A percentile compares a stretch with the other conserved stretches of the same genome.
Evolutionary conservation across 2,888 invertebrate species (phyloP).

Genomic region (Noctuana brunneofusca): DNA sequence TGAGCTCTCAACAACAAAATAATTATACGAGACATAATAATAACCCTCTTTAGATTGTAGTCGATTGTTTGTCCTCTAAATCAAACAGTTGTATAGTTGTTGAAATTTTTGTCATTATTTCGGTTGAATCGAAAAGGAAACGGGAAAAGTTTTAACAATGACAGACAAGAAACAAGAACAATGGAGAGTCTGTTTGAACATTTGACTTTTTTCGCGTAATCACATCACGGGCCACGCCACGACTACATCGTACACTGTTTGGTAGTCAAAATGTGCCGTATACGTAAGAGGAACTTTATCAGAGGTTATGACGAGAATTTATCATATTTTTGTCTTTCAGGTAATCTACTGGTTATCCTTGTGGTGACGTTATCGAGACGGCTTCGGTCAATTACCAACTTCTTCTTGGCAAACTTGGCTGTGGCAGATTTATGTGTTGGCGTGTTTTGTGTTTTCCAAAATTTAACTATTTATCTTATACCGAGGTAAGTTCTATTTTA

Average conservation of each 20-base stretch:
- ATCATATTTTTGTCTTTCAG: slow-evolving; percentile 80
- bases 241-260: too few species aligned
- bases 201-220: background rate
- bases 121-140: background rate
- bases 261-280: background rate
- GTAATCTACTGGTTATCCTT: slow-evolving; percentile 92
- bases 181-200: background rate
- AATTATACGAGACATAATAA: too few species aligned
- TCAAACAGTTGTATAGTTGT: too few species aligned
- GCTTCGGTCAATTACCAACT: slow-evolving; percentile 94
- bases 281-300: background rate
- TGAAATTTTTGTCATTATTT: background rate
- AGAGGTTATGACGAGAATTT: background rate
- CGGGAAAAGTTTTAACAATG: background rate
- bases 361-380: slow-evolving; percentile 92
- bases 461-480: slow-evolving; percentile 91
- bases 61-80: too few species aligned
- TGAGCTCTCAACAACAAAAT: too few species aligned
- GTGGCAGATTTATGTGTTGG: slow-evolving; percentile 96
- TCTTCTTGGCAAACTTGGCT: slow-evolving; percentile 94
- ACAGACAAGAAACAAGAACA: background rate
- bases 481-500: slow-evolving; percentile 81
- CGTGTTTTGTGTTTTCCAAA: slow-evolving; percentile 95
- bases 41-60: too few species aligned
- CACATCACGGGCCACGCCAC: too few species aligned